Evolutionary conservation across 2,888 invertebrate genomes (phyloP).

Genomic region (Orthonevra nobilis): DNA sequence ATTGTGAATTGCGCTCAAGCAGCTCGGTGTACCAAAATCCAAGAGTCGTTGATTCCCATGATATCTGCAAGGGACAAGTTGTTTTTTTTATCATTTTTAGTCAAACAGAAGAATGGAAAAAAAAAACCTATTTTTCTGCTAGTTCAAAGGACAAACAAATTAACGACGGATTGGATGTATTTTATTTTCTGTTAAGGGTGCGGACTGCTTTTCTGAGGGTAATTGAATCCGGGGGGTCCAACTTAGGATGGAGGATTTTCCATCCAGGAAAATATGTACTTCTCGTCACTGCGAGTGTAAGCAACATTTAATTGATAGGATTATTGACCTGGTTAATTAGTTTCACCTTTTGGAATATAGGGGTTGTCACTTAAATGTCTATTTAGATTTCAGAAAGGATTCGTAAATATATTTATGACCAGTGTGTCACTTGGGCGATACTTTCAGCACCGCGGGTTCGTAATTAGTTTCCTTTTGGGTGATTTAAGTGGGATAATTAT

Average conservation of each 20-base stretch:
- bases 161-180: conserved; percentile 21
- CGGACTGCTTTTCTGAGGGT: not conserved
- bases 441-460: conserved; percentile 19
- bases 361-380: conserved; percentile 3
- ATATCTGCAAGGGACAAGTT: conserved; percentile 84
- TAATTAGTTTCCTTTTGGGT: conserved; percentile 17
- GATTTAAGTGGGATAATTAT: too few species aligned
- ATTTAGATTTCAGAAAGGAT: conserved; percentile 7
- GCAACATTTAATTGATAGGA: conserved; percentile 1
- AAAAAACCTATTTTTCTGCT: conserved; percentile 12
- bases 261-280: not conserved
- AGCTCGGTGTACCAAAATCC: conserved; percentile 99
- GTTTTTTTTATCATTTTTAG: not conserved
- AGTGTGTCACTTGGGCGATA: not conserved
- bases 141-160: conserved; percentile 41
- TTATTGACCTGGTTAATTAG: conserved; percentile 37
- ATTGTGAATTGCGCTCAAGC: conserved; percentile 94
- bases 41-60: conserved; percentile 98
- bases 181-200: too few species aligned
- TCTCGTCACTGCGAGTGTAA: not conserved
- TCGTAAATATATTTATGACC: conserved; percentile 6
- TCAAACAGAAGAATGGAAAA: not conserved
- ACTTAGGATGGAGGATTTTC: not conserved
- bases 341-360: conserved; percentile 2
- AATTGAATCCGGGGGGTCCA: not conserved